Conservation (phyloP, 2,113 vertebrate species). For the Perca flavescens region DNA sequence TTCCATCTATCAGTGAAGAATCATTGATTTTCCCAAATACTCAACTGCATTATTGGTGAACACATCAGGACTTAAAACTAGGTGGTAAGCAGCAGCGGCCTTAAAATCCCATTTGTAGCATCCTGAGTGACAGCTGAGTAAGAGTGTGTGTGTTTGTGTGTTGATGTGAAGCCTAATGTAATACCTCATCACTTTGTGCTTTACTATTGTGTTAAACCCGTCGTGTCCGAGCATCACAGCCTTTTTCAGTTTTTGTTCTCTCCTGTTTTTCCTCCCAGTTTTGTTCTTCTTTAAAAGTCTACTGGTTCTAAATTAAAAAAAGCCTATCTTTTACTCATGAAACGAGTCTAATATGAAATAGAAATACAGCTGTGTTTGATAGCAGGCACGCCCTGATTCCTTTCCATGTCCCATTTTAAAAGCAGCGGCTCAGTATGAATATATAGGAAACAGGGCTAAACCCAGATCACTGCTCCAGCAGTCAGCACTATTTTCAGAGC, state of each 20-base stretch:
- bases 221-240: constrained; percentile 55
- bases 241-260: constrained; percentile 17
- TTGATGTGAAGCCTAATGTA: constrained; percentile 30
- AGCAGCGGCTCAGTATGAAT: constrained; percentile 69
- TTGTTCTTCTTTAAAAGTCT: background rate
- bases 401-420: constrained; percentile 64
- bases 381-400: constrained; percentile 54
- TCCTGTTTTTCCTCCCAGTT: constrained; percentile 6
- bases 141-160: constrained; percentile 8
- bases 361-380: constrained; percentile 25
- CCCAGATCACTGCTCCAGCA: constrained; percentile 77
- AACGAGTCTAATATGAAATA: constrained; percentile 7
- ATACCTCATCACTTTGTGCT: constrained; percentile 52
- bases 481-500: constrained; percentile 78
- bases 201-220: constrained; percentile 60
- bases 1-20: background rate
- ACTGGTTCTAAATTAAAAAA: constrained; percentile 29
- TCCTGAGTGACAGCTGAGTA: constrained; percentile 1
- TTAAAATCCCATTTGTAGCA: background rate
- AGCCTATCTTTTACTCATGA: background rate
- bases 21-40: background rate
- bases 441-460: constrained; percentile 80
- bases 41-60: background rate
- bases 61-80: background rate
- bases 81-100: background rate